Evolutionary conservation across 1,140 invertebrate species (phyloP).

Genomic region (Cydia pomonella): DNA sequence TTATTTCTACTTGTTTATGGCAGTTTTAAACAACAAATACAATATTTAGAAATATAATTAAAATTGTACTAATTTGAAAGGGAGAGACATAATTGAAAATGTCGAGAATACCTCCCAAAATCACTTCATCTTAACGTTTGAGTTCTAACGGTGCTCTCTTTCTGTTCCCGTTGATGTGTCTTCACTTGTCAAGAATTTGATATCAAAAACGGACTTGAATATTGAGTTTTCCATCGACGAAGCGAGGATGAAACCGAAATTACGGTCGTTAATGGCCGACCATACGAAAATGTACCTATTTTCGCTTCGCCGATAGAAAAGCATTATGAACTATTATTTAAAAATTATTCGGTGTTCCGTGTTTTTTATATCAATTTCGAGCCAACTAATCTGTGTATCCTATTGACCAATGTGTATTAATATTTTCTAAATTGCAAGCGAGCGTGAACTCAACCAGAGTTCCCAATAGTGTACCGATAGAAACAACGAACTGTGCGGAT

Average conservation of each 20-base stretch:
- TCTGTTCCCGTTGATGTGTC: conserved; percentile 6
- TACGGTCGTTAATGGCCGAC: background rate
- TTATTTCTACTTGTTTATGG: background rate
- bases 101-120: conserved; percentile 65
- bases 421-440: conserved; percentile 55
- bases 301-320: background rate
- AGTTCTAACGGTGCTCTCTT: conserved; percentile 22
- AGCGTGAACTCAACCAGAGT: conserved; percentile 49
- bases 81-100: conserved; percentile 42
- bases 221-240: background rate
- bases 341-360: conserved; percentile 16
- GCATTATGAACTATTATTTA: background rate
- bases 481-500: conserved; percentile 50
- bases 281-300: background rate
- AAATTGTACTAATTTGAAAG: conserved; percentile 31
- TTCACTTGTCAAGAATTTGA: conserved; percentile 43
- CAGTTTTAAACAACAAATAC: background rate
- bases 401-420: conserved; percentile 40
- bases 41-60: background rate
- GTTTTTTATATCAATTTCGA: conserved; percentile 49
- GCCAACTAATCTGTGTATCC: conserved; percentile 37
- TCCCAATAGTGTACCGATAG: conserved; percentile 42
- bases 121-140: conserved; percentile 33
- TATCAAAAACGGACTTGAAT: conserved; percentile 42
- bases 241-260: background rate